Base-by-base conservation (phyloP, 2,888 invertebrate species). In the Thymelicus acteon region DNA sequence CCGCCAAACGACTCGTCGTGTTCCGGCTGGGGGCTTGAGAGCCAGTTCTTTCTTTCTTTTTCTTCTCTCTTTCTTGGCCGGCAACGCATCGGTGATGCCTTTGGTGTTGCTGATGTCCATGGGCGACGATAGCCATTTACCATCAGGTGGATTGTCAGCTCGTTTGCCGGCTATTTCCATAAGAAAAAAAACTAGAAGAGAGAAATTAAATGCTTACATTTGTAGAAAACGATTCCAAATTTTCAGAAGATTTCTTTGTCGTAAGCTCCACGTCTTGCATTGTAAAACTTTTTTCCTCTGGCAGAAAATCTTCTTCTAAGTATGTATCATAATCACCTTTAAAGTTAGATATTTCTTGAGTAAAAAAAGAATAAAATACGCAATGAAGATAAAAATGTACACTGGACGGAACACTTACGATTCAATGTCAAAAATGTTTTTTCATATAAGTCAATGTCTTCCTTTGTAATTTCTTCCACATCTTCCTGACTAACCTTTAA, bases 261-360 rank as follows among this genome's bases (percentile, higher is more conserved):
- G 87, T 75, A 54, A 93, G 75, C 76, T 90, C 87, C 10, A 93
- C 85, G 80, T 93, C 92, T 74, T 92, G 91, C 72, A 92, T 79
- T 47, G 82, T 80, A 74, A 90, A 80, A 6, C 82, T 82, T 78
- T 86, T 91, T n/a, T 87, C 84, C 76, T 92, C 91, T 75, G 88
- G 85, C 63, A 90, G 76, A 60, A 89, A 77, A 48, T 85, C 86
- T 49, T 90, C 90, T 60, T 89, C 91, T 74, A 91, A 90, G 76
- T 81, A 85, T 79, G 88, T 91, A 8, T 93, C 93, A 71, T 90
- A 89, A 75, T 93, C 93, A 72, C 92, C 92, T 93, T 63, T 7
- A 75, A 44, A 67, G 69, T 57, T 60, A 15, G n/a, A 24, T 24
- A 19, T 52, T 52, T 52, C 8, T 8, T 19, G 63, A 49, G 64